Evolutionary conservation across 2,888 invertebrate genomes (phyloP), one percentile per base, ranked within the genome.

Genomic region (Chorisops tibialis): DNA sequence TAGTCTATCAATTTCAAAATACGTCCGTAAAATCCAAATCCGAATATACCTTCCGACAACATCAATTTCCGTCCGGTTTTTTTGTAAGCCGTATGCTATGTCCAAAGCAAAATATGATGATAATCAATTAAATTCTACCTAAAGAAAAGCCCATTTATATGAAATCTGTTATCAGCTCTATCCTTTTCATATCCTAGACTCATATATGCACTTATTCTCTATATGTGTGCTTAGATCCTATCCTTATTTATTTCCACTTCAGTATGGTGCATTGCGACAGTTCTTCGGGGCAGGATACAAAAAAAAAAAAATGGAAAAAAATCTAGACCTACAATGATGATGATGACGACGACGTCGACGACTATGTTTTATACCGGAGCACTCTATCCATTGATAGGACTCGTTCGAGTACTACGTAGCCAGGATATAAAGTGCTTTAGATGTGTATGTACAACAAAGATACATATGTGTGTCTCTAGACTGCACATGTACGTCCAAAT

Each of bases 231-330:
- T n/a, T 45, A 45, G 30, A 9, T 30, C 30, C 62, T 64, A 64
- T 64, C 64, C 59, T 63, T 65, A 65, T 65, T 62, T 63, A 65
- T 65, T 60, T 65, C 65, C 60, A 59, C 64, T 65, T 48, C 52
- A 61, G 59, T 56, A 38, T 67, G 67, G 67, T 67, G 67, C 67
- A 67, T 65, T 67, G 67, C 67, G 67, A 67, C 67, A 67, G 67
- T 65, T 65, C 59, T 56, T 45, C 56, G 43, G 56, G 56, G 45
- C 56, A 24, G 56, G 24, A 43, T 43, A 30, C 48, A n/a, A 30
- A 30, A 30, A 37, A 45, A n/a, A 30, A 18, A 56, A 35, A 56
- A 24, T 43, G 56, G 45, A 54, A 54, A 50, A 54, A 54, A 22
- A 41, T 41, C 54, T 54, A 54, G 54, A 56, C 56, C 56, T 19